Conservation (phyloP, 2,888 invertebrate genomes). For the Syrphus vitripennis region DNA sequence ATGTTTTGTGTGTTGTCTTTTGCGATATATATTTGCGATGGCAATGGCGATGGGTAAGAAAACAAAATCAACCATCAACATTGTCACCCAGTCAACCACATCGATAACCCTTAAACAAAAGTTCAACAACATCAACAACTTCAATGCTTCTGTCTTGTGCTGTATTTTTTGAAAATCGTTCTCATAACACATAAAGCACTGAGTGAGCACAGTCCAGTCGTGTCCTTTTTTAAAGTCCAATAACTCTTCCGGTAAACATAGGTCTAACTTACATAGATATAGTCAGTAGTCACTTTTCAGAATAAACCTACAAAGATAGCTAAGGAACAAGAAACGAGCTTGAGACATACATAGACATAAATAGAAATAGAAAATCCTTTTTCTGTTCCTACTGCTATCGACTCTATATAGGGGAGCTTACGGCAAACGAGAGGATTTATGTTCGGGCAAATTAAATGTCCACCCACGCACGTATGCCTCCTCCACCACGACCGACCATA, state of each 20-base stretch:
- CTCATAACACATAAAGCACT: conserved; percentile 1
- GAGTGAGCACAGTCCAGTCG: neutral
- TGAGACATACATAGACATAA: too few species aligned
- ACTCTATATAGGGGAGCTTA: conserved; percentile 41
- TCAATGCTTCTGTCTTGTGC: neutral
- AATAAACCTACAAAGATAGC: neutral
- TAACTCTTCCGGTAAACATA: conserved; percentile 43
- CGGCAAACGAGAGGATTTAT: conserved; percentile 68
- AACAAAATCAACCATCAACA: conserved; percentile 22
- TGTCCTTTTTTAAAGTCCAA: conserved; percentile 42
- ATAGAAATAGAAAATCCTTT: conserved; percentile 68
- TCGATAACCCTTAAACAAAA: conserved; percentile 66
- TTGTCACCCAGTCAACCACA: conserved; percentile 58
- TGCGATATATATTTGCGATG: neutral
- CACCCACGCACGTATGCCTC: conserved; percentile 54
- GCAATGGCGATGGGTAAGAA: too few species aligned
- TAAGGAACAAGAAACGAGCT: conserved; percentile 10
- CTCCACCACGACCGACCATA: neutral
- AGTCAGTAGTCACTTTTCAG: neutral
- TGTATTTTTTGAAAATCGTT: conserved; percentile 35
- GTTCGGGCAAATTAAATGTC: conserved; percentile 71
- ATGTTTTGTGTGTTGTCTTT: conserved; percentile 5
- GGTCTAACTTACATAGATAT: conserved; percentile 12
- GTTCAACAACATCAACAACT: conserved; percentile 48
- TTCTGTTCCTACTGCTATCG: conserved; percentile 39